Conservation (phyloP, 2,888 invertebrate species). For the Melanargia galathea region DNA sequence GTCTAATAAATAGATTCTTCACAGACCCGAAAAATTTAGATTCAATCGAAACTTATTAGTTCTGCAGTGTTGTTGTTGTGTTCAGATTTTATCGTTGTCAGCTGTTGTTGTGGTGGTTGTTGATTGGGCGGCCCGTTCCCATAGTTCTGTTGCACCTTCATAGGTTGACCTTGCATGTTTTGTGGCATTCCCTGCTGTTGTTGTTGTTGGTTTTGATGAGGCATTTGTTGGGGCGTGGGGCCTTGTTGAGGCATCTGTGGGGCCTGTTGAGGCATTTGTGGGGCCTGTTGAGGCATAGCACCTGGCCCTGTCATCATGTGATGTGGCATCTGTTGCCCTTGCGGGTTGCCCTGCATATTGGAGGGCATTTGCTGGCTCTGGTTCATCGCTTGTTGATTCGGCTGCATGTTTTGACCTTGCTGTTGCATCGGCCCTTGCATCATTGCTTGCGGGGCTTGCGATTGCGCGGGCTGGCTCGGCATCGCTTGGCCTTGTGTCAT, state of each 20-base stretch:
- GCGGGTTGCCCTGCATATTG: conserved; percentile 51
- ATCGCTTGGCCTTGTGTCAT: conserved; percentile 51
- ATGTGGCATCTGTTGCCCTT: conserved; percentile 46
- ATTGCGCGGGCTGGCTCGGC: conserved; percentile 51
- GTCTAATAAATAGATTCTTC: conserved; percentile 57
- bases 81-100: conserved; percentile 66
- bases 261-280: conserved; percentile 46
- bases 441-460: conserved; percentile 54
- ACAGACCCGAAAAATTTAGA: conserved; percentile 37
- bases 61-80: conserved; percentile 85
- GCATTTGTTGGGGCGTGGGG: conserved; percentile 45
- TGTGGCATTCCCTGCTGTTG: conserved; percentile 43
- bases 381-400: conserved; percentile 52
- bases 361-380: conserved; percentile 56
- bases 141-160: conserved; percentile 46
- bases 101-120: conserved; percentile 46
- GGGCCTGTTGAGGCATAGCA: conserved; percentile 45
- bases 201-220: conserved; percentile 42
- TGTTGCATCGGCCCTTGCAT: conserved; percentile 54
- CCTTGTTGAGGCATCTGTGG: conserved; percentile 13
- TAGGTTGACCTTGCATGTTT: conserved; percentile 41
- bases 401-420: conserved; percentile 53
- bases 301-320: conserved; percentile 45
- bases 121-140: conserved; percentile 46
- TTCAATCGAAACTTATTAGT: conserved; percentile 91